A percentile compares a stretch with the other conserved stretches of the same genome.
These are phyloP conservation scores for Macrotis lagotis DNA, from an alignment of 2,113 vertebrate species.

Conservation along the genomic window DNA sequence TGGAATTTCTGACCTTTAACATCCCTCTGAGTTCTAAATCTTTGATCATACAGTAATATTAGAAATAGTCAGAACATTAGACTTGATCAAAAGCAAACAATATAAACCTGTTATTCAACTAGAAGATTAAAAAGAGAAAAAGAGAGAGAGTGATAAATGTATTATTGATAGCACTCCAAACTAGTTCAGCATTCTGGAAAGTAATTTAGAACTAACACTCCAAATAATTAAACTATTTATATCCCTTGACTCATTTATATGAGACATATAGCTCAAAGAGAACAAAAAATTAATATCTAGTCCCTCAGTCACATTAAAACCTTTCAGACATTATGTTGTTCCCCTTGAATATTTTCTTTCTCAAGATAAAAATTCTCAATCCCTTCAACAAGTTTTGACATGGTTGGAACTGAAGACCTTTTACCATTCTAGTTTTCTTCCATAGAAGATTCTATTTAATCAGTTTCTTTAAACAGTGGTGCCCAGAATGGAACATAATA, in stretches of 20 bases:
- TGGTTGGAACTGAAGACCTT: neutral
- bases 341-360: neutral
- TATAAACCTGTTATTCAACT: neutral
- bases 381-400: neutral
- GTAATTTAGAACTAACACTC: neutral
- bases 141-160: neutral
- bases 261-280: neutral
- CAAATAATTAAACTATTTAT: neutral
- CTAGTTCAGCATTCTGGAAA: neutral
- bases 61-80: neutral
- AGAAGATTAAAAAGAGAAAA: neutral
- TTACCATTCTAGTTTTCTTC: neutral
- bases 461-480: neutral
- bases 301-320: neutral
- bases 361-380: neutral
- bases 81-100: neutral
- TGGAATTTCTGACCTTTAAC: neutral
- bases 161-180: neutral
- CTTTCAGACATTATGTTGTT: neutral
- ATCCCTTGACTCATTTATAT: neutral
- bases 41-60: neutral
- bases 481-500: neutral
- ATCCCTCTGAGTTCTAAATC: neutral
- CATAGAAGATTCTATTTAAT: neutral
- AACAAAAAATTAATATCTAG: neutral